phyloP scores from a whole-genome alignment of 2,797 vertebrate species.

The Lagodon rhomboides region DNA sequence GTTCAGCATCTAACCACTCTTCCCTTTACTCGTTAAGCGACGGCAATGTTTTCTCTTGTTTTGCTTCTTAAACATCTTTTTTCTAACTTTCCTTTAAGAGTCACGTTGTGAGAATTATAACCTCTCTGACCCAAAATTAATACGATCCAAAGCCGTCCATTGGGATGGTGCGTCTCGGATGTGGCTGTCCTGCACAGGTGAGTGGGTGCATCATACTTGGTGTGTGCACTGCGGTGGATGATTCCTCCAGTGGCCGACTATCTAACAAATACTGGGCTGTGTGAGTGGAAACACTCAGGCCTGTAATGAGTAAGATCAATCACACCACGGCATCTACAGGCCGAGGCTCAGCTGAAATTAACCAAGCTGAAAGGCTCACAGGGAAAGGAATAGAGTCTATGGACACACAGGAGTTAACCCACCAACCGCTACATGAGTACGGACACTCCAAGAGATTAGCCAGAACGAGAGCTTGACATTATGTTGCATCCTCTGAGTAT shows the following conservation, averaged over 20 bases:
- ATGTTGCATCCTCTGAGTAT: conserved; percentile 54
- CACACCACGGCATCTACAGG: conserved; percentile 35
- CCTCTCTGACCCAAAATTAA: neutral
- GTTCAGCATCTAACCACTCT: too few relatives aligned
- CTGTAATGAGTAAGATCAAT: conserved; percentile 70
- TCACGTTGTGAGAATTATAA: neutral
- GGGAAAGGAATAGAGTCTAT: conserved; percentile 50
- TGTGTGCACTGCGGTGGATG: neutral
- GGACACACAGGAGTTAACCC: conserved; percentile 57
- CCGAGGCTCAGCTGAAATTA: conserved; percentile 61
- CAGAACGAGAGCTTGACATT: conserved; percentile 50
- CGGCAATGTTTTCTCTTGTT: too few relatives aligned
- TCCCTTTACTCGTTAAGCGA: too few relatives aligned
- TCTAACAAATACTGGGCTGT: conserved; percentile 33
- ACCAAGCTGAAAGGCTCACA: conserved; percentile 51
- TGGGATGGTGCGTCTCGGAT: neutral
- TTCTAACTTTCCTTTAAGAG: neutral
- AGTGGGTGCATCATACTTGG: neutral
- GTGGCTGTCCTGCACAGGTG: neutral
- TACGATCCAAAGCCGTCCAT: neutral
- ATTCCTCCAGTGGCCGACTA: conserved; percentile 27
- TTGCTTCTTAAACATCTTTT: too few relatives aligned
- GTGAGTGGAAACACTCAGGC: conserved; percentile 52
- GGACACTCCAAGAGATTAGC: conserved; percentile 57
- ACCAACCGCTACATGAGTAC: conserved; percentile 46